phyloP scores from a whole-genome alignment of 1,140 invertebrate genomes.

The Pinna nobilis region DNA sequence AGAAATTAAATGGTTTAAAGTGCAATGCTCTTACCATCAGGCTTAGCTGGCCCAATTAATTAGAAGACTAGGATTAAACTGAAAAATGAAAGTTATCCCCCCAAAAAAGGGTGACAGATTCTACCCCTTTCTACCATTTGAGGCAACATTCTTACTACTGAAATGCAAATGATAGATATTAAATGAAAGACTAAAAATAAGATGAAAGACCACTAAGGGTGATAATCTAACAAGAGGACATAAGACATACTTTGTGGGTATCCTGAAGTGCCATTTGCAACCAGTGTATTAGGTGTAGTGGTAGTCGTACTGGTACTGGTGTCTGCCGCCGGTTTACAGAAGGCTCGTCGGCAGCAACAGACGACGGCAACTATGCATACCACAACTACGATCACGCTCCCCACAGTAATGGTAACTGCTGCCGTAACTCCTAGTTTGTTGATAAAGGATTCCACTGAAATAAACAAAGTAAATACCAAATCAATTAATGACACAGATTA shows the following conservation, averaged over 20 bases:
- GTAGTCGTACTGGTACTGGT: slow-evolving; percentile 29
- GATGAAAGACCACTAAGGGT: not conserved
- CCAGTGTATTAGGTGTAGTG: slow-evolving; percentile 50
- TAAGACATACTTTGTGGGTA: slow-evolving; percentile 21
- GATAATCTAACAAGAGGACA: not conserved
- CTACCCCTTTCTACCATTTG: no score
- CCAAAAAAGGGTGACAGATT: no score
- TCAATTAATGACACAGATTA: no score
- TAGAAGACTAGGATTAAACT: no score
- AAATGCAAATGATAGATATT: no score
- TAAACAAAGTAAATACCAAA: slow-evolving; percentile 21
- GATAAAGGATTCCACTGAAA: slow-evolving; percentile 59
- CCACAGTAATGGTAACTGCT: slow-evolving; percentile 65
- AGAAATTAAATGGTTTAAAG: no score
- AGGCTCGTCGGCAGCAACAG: slow-evolving; percentile 57
- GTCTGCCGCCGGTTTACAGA: slow-evolving; percentile 59
- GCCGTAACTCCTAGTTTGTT: slow-evolving; percentile 64
- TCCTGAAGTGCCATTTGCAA: slow-evolving; percentile 46
- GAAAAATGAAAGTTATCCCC: no score
- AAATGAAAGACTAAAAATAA: slow-evolving; percentile 13
- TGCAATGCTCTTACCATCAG: no score
- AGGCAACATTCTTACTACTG: no score
- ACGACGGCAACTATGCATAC: slow-evolving; percentile 60
- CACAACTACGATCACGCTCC: slow-evolving; percentile 63
- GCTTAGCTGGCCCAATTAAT: no score